Evolutionary conservation across 2,113 vertebrate genomes (phyloP).

Genomic region (Dryoscopus gambensis): DNA sequence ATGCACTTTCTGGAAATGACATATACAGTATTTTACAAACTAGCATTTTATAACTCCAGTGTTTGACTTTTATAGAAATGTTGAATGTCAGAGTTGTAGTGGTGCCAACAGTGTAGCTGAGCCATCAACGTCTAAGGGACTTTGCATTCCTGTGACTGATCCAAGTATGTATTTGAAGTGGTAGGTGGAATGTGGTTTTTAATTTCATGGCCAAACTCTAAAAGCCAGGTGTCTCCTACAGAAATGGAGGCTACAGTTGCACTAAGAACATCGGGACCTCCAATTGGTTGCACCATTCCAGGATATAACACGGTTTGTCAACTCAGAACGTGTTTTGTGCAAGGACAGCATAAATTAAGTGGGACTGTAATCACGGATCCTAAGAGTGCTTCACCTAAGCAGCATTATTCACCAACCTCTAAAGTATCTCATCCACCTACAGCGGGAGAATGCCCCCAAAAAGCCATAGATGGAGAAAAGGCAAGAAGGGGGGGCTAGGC

Average conservation of each 20-base stretch:
- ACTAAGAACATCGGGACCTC: conserved; percentile 47
- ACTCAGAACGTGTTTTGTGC: conserved; percentile 51
- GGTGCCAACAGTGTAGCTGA: conserved; percentile 47
- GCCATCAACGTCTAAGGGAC: conserved; percentile 67
- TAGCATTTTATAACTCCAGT: not conserved
- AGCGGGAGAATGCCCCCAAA: conserved; percentile 75
- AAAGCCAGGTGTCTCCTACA: conserved; percentile 38
- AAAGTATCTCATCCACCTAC: conserved; percentile 63
- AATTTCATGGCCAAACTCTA: not conserved
- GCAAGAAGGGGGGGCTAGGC: conserved; percentile 23
- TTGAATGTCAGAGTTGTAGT: conserved; percentile 25
- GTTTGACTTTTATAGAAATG: conserved; percentile 46
- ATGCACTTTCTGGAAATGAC: not conserved
- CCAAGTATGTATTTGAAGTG: conserved; percentile 76
- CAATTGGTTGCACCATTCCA: conserved; percentile 68
- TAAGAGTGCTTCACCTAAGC: conserved; percentile 70
- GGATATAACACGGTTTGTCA: conserved; percentile 71
- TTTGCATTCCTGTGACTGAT: conserved; percentile 77
- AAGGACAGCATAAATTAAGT: conserved; percentile 72
- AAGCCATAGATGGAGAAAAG: conserved; percentile 76
- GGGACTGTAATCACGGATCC: conserved; percentile 57
- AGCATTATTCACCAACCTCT: conserved; percentile 70
- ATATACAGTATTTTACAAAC: not conserved
- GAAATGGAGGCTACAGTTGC: conserved; percentile 50
- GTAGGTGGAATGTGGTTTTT: not conserved